These are phyloP conservation scores for Eospalax fontanierii DNA, from an alignment of 2,797 vertebrate genomes.

Conservation along the genomic window DNA sequence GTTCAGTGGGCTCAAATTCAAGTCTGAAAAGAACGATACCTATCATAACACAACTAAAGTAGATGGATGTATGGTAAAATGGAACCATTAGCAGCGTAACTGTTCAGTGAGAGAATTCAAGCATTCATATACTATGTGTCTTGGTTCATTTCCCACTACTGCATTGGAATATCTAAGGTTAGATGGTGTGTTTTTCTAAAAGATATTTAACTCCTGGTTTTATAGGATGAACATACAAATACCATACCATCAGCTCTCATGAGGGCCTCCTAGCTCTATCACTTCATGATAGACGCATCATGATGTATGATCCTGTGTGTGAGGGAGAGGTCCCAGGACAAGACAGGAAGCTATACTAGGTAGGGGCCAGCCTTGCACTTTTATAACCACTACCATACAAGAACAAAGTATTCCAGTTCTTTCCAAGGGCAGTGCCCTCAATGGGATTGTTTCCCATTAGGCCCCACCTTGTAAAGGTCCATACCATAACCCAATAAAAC, in stretches of 20 bases:
- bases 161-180: neutral
- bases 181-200: neutral
- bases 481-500: neutral
- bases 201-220: neutral
- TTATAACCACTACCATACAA: neutral
- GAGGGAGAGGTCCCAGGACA: neutral
- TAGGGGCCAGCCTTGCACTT: neutral
- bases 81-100: neutral
- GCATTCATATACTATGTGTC: neutral
- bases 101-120: slow-evolving; percentile 17
- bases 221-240: neutral
- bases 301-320: neutral
- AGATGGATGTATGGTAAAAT: neutral
- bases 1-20: neutral
- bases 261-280: neutral
- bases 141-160: no score
- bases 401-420: neutral
- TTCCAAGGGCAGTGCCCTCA: neutral
- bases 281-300: neutral
- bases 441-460: neutral
- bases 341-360: neutral
- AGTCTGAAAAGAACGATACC: neutral
- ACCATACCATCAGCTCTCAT: neutral
- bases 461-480: neutral
- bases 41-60: neutral